Percentiles rank a stretch among this genome's conserved stretches.
These are phyloP conservation scores for Leptinotarsa defecta DNA, from an alignment of 1,140 invertebrate genomes.

Conservation along the genomic window DNA sequence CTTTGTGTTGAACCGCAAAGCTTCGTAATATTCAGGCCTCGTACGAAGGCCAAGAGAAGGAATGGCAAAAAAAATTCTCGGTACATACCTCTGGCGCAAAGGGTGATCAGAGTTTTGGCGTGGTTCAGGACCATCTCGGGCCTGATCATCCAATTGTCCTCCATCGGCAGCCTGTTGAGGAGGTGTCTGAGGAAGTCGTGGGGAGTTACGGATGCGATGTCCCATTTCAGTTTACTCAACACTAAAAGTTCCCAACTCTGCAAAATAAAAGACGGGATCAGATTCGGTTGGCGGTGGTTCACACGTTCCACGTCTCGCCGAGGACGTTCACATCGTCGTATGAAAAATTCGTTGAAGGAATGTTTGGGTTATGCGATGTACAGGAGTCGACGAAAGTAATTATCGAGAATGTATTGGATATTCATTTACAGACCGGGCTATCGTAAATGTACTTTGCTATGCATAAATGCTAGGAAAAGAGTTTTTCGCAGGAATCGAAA, in stretches of 20 bases:
- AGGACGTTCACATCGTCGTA: too few species aligned
- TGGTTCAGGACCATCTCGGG: slow-evolving; percentile 70
- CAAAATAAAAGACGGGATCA: slow-evolving; percentile 48
- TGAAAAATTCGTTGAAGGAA: too few species aligned
- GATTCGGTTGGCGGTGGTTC: not conserved
- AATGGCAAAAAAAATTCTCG: not conserved
- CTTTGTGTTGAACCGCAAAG: slow-evolving; percentile 24
- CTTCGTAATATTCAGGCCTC: slow-evolving; percentile 19
- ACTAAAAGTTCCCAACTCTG: slow-evolving; percentile 76
- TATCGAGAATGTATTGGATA: too few species aligned
- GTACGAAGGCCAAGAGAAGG: slow-evolving; percentile 22
- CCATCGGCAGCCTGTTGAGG: slow-evolving; percentile 46
- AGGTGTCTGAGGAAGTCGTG: slow-evolving; percentile 74
- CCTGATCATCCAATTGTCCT: slow-evolving; percentile 57
- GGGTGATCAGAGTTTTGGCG: slow-evolving; percentile 78
- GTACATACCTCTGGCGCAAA: slow-evolving; percentile 76
- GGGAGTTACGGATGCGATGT: slow-evolving; percentile 69
- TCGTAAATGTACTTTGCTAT: too few species aligned
- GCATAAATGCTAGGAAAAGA: too few species aligned
- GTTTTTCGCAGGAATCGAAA: too few species aligned
- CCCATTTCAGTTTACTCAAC: slow-evolving; percentile 71
- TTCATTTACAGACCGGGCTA: too few species aligned
- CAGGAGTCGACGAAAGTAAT: too few species aligned
- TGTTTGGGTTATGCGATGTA: too few species aligned
- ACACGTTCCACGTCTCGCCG: not conserved